phyloP scores from a whole-genome alignment of 2,797 vertebrate genomes.

The Nyctibius grandis region DNA sequence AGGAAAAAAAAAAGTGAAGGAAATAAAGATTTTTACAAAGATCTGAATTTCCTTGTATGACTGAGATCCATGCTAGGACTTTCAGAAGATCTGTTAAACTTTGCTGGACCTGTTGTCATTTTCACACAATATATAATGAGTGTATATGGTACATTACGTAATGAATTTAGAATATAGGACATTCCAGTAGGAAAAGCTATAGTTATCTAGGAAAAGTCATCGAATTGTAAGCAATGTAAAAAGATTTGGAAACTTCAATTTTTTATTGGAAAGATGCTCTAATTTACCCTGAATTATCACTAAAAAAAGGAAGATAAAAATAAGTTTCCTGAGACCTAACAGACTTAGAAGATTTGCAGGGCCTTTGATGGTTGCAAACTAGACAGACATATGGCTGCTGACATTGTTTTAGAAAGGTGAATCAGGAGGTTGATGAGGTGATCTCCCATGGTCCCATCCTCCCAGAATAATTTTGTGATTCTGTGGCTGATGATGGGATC shows the following conservation, averaged over 20 bases:
- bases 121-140: not conserved
- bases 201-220: not conserved
- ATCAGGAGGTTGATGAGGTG: accelerated
- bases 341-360: not conserved
- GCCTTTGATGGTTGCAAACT: not conserved
- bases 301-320: not conserved
- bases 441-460: not conserved
- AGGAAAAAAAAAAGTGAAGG: not conserved
- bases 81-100: not conserved
- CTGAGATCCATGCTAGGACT: not conserved
- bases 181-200: not conserved
- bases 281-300: not conserved
- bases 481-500: not conserved
- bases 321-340: not conserved
- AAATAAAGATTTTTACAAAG: not conserved
- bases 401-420: not conserved
- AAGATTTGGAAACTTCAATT: not conserved
- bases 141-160: not conserved
- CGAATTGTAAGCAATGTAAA: not conserved
- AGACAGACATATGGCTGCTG: not conserved
- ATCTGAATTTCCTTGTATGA: not conserved
- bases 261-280: not conserved
- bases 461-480: not conserved
- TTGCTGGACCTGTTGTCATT: not conserved
- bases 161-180: not conserved